Percentiles rank a stretch among this genome's conserved stretches.
phyloP scores from a whole-genome alignment of 2,888 invertebrate genomes.

The Cylindroiulus punctatus region DNA sequence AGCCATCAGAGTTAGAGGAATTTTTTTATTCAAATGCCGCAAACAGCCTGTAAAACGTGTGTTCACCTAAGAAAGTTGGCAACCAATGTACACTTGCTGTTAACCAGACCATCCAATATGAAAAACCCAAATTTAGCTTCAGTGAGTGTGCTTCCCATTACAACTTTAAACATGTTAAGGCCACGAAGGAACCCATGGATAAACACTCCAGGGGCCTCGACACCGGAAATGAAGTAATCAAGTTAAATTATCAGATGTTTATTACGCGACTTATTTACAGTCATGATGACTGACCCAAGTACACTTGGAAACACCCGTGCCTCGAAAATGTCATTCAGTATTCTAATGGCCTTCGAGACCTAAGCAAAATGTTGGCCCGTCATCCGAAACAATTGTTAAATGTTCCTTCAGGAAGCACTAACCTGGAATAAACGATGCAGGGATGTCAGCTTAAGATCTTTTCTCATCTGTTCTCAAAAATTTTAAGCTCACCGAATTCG shows the following conservation, averaged over 20 bases:
- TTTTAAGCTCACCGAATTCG: background rate
- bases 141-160: no score
- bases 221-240: background rate
- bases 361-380: background rate
- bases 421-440: background rate
- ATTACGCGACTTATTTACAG: background rate
- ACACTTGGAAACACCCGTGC: background rate
- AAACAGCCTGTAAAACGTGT: no score
- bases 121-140: no score
- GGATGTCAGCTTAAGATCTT: background rate
- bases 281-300: background rate
- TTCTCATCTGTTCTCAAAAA: conserved; percentile 20
- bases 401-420: background rate
- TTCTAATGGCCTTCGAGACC: background rate
- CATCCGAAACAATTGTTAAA: conserved; percentile 12
- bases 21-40: no score
- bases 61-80: no score
- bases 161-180: no score
- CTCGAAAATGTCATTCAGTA: background rate
- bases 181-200: background rate
- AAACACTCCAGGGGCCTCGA: background rate
- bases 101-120: no score
- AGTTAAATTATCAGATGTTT: background rate
- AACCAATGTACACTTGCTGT: no score
- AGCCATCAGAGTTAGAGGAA: no score